Evolutionary conservation across 2,888 invertebrate genomes (phyloP).

Genomic region (Cantharis rufa): DNA sequence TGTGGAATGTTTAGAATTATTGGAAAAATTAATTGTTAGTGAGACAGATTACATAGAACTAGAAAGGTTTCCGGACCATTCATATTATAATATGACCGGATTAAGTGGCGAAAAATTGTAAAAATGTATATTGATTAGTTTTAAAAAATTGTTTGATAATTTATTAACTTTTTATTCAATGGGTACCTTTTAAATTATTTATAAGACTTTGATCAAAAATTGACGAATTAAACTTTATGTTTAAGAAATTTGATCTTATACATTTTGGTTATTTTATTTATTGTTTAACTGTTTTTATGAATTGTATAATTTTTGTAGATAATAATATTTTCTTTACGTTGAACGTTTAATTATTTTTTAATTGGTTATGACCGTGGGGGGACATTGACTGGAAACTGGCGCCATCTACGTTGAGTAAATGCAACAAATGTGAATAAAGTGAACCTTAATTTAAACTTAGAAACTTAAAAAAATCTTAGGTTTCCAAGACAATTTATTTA

Average conservation of each 20-base stretch:
- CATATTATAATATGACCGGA: conserved; percentile 85
- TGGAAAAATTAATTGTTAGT: conserved; percentile 83
- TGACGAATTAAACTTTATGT: neutral
- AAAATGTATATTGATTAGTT: conserved; percentile 29
- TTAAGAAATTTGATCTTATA: neutral
- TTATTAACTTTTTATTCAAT: neutral
- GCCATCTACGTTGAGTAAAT: no score
- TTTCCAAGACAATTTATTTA: no score
- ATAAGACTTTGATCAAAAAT: neutral
- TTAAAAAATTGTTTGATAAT: neutral
- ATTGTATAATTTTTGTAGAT: neutral
- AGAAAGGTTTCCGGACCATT: conserved; percentile 90
- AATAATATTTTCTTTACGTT: neutral
- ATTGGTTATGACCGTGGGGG: neutral
- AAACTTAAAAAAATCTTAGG: no score
- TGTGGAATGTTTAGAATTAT: conserved; percentile 75
- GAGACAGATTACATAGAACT: conserved; percentile 94
- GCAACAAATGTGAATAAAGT: no score
- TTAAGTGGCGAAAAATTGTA: conserved; percentile 82
- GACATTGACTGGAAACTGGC: no score
- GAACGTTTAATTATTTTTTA: neutral
- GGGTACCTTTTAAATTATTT: neutral
- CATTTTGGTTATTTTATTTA: neutral
- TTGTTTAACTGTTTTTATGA: neutral
- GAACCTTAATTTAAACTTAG: no score